Evolutionary conservation across 1,140 invertebrate genomes (phyloP), one percentile per base, ranked within the genome.

Genomic region (Homalodisca vitripennis): DNA sequence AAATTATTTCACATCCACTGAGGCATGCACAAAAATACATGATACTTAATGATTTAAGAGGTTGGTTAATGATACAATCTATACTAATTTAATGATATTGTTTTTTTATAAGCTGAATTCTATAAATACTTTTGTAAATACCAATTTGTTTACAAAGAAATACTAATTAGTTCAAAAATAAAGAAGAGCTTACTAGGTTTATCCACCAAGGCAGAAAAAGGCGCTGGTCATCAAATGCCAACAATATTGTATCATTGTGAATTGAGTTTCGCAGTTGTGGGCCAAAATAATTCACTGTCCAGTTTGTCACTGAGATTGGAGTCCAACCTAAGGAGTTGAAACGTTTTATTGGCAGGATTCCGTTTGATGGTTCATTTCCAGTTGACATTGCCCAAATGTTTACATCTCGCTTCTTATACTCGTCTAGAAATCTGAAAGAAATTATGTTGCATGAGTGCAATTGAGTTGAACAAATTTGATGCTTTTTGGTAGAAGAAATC

Each of bases 261-360:
- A 82, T 80, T 2, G 84, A 85, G 20, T 79, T 79, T 12, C 83
- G 75, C 1, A 94, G 77, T 0, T 85, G 82, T 1, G 92, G 92
- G 0, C 89, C 88, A 27, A 94, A 82, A 79, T 91, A 79, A 17
- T 86, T 75, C 2, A 78, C 80, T 20, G 92, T 78, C 85, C 91
- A 94, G 57, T 84, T 79, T 1, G 83, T 81, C 75, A 87, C 80
- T 41, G 77, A 76, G 26, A 80, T 74, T 0, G 91, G 83, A 0
- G 82, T 84, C 88, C 93, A 95, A 1, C 85, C 89, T 79, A 96
- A 85, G 20, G 84, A 83, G 77, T 94, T 89, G 71, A 92, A 89
- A 0, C 78, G 76, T 2, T 87, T 80, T 0, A 85, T 75, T 0
- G 79, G 74, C 47, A 84, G 74, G 12, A 76, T 70, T 0, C 84